Base-by-base conservation (phyloP, 2,797 vertebrate species). In the Lacerta bilineata region DNA sequence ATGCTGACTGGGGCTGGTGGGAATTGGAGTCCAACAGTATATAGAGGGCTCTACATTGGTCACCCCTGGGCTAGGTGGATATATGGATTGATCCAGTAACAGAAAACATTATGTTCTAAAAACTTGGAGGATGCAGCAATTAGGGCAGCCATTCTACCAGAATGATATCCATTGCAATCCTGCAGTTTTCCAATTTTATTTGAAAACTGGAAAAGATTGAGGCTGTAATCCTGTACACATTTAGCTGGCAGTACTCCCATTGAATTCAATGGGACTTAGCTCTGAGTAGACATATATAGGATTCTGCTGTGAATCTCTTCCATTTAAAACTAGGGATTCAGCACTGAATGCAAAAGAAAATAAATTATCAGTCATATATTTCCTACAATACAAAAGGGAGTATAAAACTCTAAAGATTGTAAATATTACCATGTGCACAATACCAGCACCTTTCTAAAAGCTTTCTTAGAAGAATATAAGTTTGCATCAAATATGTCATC, bases 401-500 rank as follows among this genome's bases (percentile, higher is more conserved):
- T 74, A 20, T 82, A 64, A 23, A 66, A 61, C 39, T 75, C 36
- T 77, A 84, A 2, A 76, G 88, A 79, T 64, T 85, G 33, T 43
- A 87, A 20, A 87, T 90, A 81, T 27, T 29, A 3, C 1, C 80
- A 3, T 84, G 43, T 77, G 17, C 80, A 29, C 71, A 88, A 80
- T 69, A 59, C 33, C 55, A 74, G 64, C 39, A 82, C 8, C 79
- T 87, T 55, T 61, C 59, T 78, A 89, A 69, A 68, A 46, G 25
- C 50, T 59, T 64, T 86, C 50, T 55, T 25, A 66, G 23, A 82
- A 59, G 27, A 79, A 74, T 93, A 79, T 89, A 88, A 92, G 39
- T 88, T 36, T 86, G 18, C 7, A 18, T 75, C 0, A 4, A 86
- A 33, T 33, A 33, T 88, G 91, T 95, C 96, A 96, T 91, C 91